phyloP scores from a whole-genome alignment of 2,888 invertebrate genomes.

The Branchellion lobata region DNA sequence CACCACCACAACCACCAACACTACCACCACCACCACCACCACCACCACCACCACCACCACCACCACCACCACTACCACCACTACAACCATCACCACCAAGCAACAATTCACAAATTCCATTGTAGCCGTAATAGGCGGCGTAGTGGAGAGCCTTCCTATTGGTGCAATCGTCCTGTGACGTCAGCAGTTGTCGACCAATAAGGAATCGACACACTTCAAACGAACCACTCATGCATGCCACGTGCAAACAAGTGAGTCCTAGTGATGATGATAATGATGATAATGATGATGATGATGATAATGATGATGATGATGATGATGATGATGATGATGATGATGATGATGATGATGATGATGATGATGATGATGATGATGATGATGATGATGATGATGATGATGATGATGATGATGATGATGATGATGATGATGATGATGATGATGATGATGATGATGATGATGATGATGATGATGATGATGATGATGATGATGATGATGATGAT shows the following conservation, averaged over 20 bases:
- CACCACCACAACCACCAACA: background rate
- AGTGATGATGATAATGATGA: too few species aligned
- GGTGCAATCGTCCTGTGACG: background rate
- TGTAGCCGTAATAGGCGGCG: background rate
- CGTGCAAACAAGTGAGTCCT: background rate
- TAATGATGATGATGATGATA: too few species aligned
- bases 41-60: background rate
- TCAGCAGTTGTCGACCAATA: background rate
- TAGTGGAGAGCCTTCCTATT: background rate
- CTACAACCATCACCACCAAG: background rate
- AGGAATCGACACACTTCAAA: background rate
- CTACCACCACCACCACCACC: background rate
- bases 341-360: too few species aligned
- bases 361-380: too few species aligned
- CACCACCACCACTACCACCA: background rate
- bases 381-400: too few species aligned
- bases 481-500: too few species aligned
- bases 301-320: too few species aligned
- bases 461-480: too few species aligned
- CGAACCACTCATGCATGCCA: background rate
- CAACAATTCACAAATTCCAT: background rate
- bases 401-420: too few species aligned
- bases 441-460: too few species aligned
- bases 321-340: too few species aligned
- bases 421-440: too few species aligned